A percentile compares a stretch with the other conserved stretches of the same genome.
Evolutionary conservation across 2,797 vertebrate species (phyloP).

Genomic region (Varecia variegata): DNA sequence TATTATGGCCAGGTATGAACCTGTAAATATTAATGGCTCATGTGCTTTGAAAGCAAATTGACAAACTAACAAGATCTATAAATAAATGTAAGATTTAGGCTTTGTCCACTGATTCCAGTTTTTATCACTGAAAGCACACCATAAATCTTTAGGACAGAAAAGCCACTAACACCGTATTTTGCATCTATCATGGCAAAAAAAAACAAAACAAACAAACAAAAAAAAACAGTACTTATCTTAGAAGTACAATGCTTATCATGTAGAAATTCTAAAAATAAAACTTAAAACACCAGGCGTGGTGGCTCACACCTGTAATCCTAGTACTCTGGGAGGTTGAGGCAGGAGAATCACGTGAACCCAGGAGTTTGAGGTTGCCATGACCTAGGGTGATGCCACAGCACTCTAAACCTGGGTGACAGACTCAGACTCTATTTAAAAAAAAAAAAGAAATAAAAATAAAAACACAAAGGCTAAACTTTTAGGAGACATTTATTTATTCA

Average conservation of each 20-base stretch:
- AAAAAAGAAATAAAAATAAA: constrained; percentile 78
- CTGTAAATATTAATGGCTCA: constrained; percentile 66
- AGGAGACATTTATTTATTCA: constrained; percentile 78
- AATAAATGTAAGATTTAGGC: constrained; percentile 62
- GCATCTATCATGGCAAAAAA: constrained; percentile 59
- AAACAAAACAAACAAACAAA: too few species aligned
- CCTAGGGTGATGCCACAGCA: too few species aligned
- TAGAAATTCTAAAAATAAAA: constrained; percentile 80
- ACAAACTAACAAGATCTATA: constrained; percentile 70
- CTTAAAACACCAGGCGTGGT: background rate
- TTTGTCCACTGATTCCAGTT: constrained; percentile 48
- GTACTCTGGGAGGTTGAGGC: too few species aligned
- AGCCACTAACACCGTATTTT: constrained; percentile 58
- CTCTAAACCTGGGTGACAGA: too few species aligned
- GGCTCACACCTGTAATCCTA: too few species aligned
- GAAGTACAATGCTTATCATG: constrained; percentile 72
- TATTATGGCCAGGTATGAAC: background rate
- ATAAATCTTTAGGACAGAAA: constrained; percentile 71
- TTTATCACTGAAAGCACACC: constrained; percentile 74
- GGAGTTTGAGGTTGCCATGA: too few species aligned
- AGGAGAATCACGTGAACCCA: too few species aligned
- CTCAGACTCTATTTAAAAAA: too few species aligned
- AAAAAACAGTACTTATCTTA: constrained; percentile 43
- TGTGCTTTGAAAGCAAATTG: constrained; percentile 65
- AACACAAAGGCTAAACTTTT: constrained; percentile 66